Evolutionary conservation across 2,113 vertebrate genomes (phyloP), one percentile per base, ranked within the genome.

Genomic region (Phylloscopus whistleri): DNA sequence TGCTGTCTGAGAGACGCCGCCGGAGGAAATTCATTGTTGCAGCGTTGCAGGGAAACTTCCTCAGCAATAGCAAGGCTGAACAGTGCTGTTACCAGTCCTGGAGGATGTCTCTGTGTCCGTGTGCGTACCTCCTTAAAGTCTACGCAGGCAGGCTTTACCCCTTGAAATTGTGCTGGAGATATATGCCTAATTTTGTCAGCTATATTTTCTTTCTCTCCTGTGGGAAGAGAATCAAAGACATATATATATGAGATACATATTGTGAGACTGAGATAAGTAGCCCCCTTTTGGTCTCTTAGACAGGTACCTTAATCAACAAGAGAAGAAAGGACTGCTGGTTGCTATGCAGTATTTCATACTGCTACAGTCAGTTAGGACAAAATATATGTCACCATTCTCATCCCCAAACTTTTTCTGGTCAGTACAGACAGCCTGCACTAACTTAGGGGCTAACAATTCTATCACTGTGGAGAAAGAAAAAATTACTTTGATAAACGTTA

Each of bases 1-100:
- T 99, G 84, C 99, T 99, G 97, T 99, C 99, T 0, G 99, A 99
- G 27, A 99, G 98, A 70, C 99, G 99, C 31, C 99, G 98, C 66
- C 99, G 98, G 92, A 99, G 98, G 98, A 99, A 99, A 98, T 99
- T 99, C 99, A 99, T 99, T 87, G 84, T 43, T 90, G 90, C 6
- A 27, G 62, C 0, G 14, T 11, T 60, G 22, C 31, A 31, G 27
- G 53, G 59, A 55, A 68, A 31, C 39, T n/a, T 87, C 62, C 59
- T 67, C 51, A 70, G 79, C 35, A 59, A 63, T 41, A 59, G 22
- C 0, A 2, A 84, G n/a, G 37, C 30, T 28, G 66, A 55, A 30
- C n/a, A 59, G 21, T 0, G 2, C 26, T 27, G 53, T 37, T 8
- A 70, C n/a, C 20, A 35, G 56, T 26, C 24, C 59, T 12, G 6